Evolutionary conservation across 2,113 vertebrate species (phyloP).

Genomic region (Rhinolophus sinicus): DNA sequence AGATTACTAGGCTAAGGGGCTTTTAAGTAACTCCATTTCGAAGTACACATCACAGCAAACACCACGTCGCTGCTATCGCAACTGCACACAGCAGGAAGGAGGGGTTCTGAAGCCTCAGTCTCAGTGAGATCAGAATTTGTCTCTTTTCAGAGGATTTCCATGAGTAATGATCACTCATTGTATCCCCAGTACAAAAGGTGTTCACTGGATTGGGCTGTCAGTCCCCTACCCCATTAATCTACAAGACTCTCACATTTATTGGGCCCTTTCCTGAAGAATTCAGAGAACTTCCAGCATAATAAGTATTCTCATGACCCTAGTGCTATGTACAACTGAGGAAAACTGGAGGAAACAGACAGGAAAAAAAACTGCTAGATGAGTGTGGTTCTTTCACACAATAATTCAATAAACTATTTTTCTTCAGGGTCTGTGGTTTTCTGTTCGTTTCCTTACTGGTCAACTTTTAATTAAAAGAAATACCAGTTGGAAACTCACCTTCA

Average conservation of each 20-base stretch:
- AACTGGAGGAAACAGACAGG: background rate
- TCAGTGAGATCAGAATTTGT: background rate
- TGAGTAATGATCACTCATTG: background rate
- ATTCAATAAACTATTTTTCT: background rate
- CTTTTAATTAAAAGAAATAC: background rate
- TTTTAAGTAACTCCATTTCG: conserved; percentile 23
- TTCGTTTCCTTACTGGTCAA: background rate
- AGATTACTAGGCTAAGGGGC: background rate
- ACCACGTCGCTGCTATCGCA: background rate
- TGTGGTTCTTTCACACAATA: background rate
- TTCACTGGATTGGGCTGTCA: background rate
- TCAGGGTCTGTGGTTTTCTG: background rate
- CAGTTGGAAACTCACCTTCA: background rate
- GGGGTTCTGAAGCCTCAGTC: background rate
- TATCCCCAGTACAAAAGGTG: background rate
- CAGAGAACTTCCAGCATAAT: background rate
- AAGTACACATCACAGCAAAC: background rate
- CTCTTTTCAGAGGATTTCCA: conserved; percentile 10
- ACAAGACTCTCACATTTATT: background rate
- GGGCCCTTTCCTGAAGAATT: background rate
- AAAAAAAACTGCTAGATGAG: background rate
- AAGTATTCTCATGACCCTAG: background rate
- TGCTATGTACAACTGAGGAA: background rate
- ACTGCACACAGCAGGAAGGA: background rate
- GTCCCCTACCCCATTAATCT: background rate